Evolutionary conservation across 2,113 vertebrate genomes (phyloP), one percentile per base, ranked within the genome.

Genomic region (Pavo muticus): DNA sequence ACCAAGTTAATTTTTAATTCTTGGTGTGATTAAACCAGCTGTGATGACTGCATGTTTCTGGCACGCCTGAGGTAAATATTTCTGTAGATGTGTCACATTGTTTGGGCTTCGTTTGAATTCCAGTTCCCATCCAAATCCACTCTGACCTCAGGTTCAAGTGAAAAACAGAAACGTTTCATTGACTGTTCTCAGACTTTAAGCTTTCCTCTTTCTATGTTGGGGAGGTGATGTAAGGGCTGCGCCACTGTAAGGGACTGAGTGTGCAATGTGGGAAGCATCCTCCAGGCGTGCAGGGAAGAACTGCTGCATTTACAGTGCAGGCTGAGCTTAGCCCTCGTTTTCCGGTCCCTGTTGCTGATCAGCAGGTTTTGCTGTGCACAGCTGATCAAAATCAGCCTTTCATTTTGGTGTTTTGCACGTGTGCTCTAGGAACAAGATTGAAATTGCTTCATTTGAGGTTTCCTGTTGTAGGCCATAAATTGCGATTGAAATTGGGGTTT

Each of bases 1-100:
- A 12, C 7, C 6, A 78, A 75, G 93, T 95, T 95, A 95, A 87
- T 86, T 30, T 86, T 91, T 93, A 86, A 94, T 71, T 77, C 47
- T 14, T 6, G 50, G 21, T 64, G 23, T 74, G 57, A 50, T 88
- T 59, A 68, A 81, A 56, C 1, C 6, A 74, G 35, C 54, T 45
- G 70, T 9, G 9, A 32, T 0, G n/a, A 50, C 48, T 50, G 60
- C 5, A 19, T 64, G 1, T n/a, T 32, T 45, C 64, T 64, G 72
- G 19, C 30, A 11, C 20, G 23, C 56, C 17, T 1, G 68, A 71
- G 68, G 73, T 84, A 88, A 91, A 88, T 86, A 87, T 90, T 92
- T 93, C 68, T 92, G 76, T 74, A 71, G 69, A 60, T 29, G 1
- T 12, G 8, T 71, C 11, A 48, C 40, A 4, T 84, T 61, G 39